A percentile compares a stretch with the other conserved stretches of the same genome.
Conservation (phyloP, 2,888 invertebrate species). For the Leptarthrus brevirostris region DNA sequence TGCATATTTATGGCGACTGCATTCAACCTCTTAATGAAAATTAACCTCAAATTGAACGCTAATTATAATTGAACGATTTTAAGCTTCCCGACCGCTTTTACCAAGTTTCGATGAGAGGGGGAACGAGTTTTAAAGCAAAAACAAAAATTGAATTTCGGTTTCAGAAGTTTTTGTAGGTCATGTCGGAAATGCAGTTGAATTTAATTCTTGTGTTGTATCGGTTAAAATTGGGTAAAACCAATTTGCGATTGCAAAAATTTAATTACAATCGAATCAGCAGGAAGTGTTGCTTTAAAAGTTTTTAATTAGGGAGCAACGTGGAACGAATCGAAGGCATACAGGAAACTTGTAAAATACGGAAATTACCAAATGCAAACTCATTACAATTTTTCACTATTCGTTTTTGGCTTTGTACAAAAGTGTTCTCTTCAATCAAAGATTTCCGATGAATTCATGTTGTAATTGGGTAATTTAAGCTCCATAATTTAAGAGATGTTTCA, state of each 20-base stretch:
- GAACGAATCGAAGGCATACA: no score
- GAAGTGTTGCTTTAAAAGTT: background rate
- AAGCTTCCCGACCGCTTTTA: background rate
- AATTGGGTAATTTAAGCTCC: no score
- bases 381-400: no score
- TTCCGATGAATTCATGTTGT: no score
- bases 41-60: background rate
- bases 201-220: constrained; percentile 21
- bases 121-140: background rate
- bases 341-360: no score
- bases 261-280: constrained; percentile 5
- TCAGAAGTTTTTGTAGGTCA: constrained; percentile 36
- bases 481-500: no score
- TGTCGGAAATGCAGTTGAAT: constrained; percentile 31
- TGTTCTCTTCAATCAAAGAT: no score
- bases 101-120: background rate
- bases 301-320: background rate
- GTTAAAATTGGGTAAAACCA: constrained; percentile 16
- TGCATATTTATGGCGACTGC: background rate
- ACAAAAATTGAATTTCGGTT: constrained; percentile 18
- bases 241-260: constrained; percentile 34
- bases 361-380: no score
- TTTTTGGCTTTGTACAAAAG: no score
- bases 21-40: background rate
- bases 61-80: constrained; percentile 29